Conservation (phyloP, 2,797 vertebrate species). For the Intellagama lesueurii region DNA sequence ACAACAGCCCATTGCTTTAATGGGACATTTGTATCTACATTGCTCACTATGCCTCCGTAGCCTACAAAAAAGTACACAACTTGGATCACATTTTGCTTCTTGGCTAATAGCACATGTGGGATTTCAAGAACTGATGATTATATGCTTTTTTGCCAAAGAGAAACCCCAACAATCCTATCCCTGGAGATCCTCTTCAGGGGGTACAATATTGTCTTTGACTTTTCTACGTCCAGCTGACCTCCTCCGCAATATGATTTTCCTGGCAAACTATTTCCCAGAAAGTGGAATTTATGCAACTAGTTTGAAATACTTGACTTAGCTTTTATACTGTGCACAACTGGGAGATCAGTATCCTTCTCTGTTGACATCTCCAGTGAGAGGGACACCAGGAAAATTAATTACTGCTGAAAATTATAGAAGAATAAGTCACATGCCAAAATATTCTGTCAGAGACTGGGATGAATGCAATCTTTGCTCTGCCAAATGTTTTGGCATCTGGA, state of each 20-base stretch:
- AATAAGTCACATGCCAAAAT: background rate
- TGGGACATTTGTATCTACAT: conserved; percentile 27
- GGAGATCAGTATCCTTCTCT: conserved; percentile 52
- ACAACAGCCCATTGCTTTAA: background rate
- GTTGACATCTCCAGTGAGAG: conserved; percentile 56
- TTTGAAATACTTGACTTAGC: background rate
- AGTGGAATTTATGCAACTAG: conserved; percentile 11
- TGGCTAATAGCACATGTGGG: conserved; percentile 40
- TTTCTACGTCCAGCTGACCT: conserved; percentile 12
- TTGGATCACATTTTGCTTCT: background rate
- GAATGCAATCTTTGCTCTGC: conserved; percentile 4
- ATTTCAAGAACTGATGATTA: conserved; percentile 34
- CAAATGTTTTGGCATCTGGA: conserved; percentile 7
- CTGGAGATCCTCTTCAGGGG: conserved; percentile 15
- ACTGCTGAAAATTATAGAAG: conserved; percentile 39
- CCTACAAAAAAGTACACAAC: conserved; percentile 52
- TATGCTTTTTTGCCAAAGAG: conserved; percentile 19
- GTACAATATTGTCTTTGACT: conserved; percentile 45
- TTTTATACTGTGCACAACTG: conserved; percentile 31
- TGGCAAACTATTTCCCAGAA: background rate
- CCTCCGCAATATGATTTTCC: conserved; percentile 30
- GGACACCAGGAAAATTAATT: conserved; percentile 44
- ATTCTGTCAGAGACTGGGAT: background rate
- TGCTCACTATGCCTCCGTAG: conserved; percentile 40
- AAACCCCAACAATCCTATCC: conserved; percentile 14